Conservation (phyloP, 2,888 invertebrate species). For the Pachliopta kotzebuea region DNA sequence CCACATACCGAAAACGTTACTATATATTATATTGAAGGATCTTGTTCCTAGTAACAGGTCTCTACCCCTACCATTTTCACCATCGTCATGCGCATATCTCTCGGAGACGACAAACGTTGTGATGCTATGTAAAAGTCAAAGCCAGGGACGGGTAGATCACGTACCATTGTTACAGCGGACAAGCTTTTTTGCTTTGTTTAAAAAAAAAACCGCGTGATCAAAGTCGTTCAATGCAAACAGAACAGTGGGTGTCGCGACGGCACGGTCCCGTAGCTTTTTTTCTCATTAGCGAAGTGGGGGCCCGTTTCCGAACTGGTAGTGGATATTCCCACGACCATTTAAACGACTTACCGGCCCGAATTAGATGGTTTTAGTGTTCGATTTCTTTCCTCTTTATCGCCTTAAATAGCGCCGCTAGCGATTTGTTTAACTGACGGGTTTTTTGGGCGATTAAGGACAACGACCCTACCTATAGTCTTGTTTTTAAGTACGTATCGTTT, state of each 20-base stretch:
- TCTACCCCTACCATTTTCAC: no score
- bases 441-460: slow-evolving; percentile 1
- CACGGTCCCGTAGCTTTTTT: slow-evolving; percentile 12
- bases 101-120: no score
- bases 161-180: no score
- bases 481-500: not conserved
- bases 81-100: no score
- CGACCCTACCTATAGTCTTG: not conserved
- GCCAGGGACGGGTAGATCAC: no score
- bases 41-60: no score
- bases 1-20: no score
- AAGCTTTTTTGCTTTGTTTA: no score
- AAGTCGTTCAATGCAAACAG: slow-evolving; percentile 15
- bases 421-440: slow-evolving; percentile 8
- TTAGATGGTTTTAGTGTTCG: slow-evolving; percentile 26
- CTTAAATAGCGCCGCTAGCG: slow-evolving; percentile 1
- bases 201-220: not conserved
- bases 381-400: slow-evolving; percentile 20
- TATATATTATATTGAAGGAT: no score
- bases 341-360: slow-evolving; percentile 16
- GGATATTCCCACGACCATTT: slow-evolving; percentile 26
- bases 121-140: no score
- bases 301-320: slow-evolving; percentile 14
- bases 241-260: slow-evolving; percentile 7
- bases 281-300: slow-evolving; percentile 15